phyloP scores from a whole-genome alignment of 2,888 invertebrate species.

The Palloptera scutellata region DNA sequence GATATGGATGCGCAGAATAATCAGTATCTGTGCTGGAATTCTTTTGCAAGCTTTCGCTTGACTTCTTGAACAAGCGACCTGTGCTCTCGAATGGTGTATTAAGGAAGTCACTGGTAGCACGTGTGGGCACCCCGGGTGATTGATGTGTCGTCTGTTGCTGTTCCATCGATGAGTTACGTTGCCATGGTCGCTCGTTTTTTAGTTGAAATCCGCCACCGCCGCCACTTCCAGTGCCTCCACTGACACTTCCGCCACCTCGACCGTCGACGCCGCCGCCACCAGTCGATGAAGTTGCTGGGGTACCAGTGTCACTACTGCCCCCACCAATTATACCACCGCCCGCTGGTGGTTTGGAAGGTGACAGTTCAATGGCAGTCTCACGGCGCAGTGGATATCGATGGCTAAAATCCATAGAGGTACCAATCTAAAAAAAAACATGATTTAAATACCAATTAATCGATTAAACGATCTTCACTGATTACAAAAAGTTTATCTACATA shows the following conservation, averaged over 20 bases:
- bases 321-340: conserved; percentile 48
- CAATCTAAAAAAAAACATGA: conserved; percentile 43
- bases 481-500: too few relatives aligned
- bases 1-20: conserved; percentile 63
- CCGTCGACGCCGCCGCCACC: conserved; percentile 39
- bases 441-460: too few relatives aligned
- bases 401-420: conserved; percentile 57
- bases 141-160: conserved; percentile 57
- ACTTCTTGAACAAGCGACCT: conserved; percentile 60
- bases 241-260: conserved; percentile 36
- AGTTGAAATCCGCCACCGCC: conserved; percentile 49
- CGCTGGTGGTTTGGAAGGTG: conserved; percentile 59
- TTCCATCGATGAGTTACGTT: conserved; percentile 58
- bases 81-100: conserved; percentile 59
- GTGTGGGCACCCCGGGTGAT: conserved; percentile 50
- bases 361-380: conserved; percentile 63
- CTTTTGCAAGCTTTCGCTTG: conserved; percentile 63
- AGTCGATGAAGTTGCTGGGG: conserved; percentile 36
- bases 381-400: conserved; percentile 62
- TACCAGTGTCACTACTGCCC: conserved; percentile 42
- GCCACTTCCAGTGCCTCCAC: conserved; percentile 15
- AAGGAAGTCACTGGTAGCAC: conserved; percentile 60
- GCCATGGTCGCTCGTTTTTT: conserved; percentile 58
- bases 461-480: too few relatives aligned
- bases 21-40: conserved; percentile 65